Percentiles rank a stretch among this genome's conserved stretches.
phyloP scores from a whole-genome alignment of 2,888 invertebrate genomes.

The Dioctria linearis region DNA sequence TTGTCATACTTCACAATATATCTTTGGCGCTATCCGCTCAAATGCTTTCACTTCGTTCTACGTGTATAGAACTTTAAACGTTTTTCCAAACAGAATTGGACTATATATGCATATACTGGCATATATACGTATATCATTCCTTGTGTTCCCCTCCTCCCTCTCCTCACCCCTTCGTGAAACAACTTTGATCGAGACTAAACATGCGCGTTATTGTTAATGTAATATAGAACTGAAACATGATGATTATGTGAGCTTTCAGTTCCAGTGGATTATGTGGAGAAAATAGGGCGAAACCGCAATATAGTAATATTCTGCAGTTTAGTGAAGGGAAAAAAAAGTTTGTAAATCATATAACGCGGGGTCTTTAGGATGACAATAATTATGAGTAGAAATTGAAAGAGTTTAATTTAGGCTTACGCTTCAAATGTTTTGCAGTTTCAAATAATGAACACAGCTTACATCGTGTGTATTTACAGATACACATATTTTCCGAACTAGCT shows the following conservation, averaged over 20 bases:
- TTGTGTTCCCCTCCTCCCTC: neutral
- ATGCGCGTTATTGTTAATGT: constrained; percentile 23
- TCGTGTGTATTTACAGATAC: too few species aligned
- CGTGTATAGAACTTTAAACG: constrained; percentile 7
- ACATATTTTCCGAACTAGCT: too few species aligned
- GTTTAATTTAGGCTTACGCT: too few species aligned
- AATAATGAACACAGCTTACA: too few species aligned
- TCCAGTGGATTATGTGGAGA: constrained; percentile 4
- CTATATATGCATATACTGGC: neutral
- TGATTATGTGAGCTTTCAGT: constrained; percentile 27
- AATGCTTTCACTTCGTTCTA: neutral
- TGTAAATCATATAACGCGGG: too few species aligned
- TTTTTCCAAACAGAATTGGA: neutral
- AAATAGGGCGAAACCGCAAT: neutral
- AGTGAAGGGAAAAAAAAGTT: neutral
- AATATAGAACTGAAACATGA: constrained; percentile 14
- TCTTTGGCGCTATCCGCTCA: constrained; percentile 10
- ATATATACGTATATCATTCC: neutral
- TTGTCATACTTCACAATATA: neutral
- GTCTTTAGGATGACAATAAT: too few species aligned
- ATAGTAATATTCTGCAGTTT: neutral
- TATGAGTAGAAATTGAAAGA: too few species aligned
- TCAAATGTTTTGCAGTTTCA: too few species aligned
- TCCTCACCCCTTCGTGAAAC: neutral
- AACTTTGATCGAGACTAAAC: neutral